Percentiles rank a stretch among this genome's conserved stretches.
Conservation (phyloP, 2,113 vertebrate species). For the Furnarius figulus region DNA sequence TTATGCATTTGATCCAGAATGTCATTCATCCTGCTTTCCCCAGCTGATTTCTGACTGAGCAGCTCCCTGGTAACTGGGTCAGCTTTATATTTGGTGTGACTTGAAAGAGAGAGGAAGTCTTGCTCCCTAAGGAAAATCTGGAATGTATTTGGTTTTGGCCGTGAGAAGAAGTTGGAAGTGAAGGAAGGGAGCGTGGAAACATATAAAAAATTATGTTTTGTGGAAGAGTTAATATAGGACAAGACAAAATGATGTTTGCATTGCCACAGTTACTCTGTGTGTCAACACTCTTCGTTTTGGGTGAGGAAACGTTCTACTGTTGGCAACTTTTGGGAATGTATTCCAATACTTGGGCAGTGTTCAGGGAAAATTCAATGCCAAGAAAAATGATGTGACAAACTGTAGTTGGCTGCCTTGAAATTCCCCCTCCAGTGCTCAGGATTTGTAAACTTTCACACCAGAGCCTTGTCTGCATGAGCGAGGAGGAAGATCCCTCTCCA, state of each 20-base stretch:
- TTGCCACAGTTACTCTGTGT: neutral
- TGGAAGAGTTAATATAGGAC: neutral
- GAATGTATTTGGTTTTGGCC: neutral
- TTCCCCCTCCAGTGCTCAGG: neutral
- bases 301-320: neutral
- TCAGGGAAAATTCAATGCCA: neutral
- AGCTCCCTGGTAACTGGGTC: conserved; percentile 38
- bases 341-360: neutral
- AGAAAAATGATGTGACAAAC: neutral
- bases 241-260: neutral
- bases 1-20: conserved; percentile 40
- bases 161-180: neutral
- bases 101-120: conserved; percentile 32
- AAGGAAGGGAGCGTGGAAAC: neutral
- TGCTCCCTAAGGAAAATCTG: neutral
- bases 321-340: neutral
- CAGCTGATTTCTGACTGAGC: conserved; percentile 45
- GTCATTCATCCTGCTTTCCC: conserved; percentile 34
- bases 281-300: neutral
- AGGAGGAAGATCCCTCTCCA: neutral
- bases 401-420: neutral
- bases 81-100: conserved; percentile 2
- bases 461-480: neutral
- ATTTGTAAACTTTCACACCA: neutral
- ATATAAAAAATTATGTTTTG: neutral